A percentile compares a stretch with the other conserved stretches of the same genome.
These are phyloP conservation scores for Montipora efflorescens DNA, from an alignment of 64 coral and sea anemone species.

Conservation along the genomic window DNA sequence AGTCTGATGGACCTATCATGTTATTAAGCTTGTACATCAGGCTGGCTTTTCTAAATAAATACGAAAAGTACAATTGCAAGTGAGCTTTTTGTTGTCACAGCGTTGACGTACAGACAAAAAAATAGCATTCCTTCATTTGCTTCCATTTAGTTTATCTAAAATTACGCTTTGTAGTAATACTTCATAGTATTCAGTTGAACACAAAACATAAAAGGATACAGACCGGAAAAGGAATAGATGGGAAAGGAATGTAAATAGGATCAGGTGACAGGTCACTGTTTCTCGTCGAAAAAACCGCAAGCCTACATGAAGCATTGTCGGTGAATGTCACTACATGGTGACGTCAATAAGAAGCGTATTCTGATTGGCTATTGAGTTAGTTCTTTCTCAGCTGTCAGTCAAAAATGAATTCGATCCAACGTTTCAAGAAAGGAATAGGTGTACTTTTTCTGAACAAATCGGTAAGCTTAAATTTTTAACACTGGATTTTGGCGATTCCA, in stretches of 20 bases:
- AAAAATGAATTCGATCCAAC: slow-evolving; percentile 48
- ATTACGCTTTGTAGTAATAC: too few relatives aligned
- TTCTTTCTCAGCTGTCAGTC: slow-evolving; percentile 49
- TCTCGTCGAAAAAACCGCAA: not conserved
- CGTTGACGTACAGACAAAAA: too few relatives aligned
- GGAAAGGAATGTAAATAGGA: not conserved
- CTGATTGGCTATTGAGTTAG: not conserved
- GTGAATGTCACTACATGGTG: slow-evolving; percentile 33
- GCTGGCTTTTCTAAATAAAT: too few relatives aligned
- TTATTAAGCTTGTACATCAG: too few relatives aligned
- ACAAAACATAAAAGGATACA: not conserved
- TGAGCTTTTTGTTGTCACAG: too few relatives aligned
- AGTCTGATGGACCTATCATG: too few relatives aligned
- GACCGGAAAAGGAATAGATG: not conserved
- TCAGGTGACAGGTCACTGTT: not conserved
- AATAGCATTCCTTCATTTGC: too few relatives aligned
- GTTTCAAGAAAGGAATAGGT: not conserved
- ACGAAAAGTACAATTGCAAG: too few relatives aligned
- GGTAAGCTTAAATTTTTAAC: not conserved
- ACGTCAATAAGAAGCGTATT: not conserved
- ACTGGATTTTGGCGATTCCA: not conserved
- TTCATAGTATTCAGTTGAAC: too few relatives aligned
- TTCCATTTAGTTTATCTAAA: too few relatives aligned
- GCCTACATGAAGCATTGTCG: slow-evolving; percentile 26
- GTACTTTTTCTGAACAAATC: not conserved